Base-by-base conservation (phyloP, 1,140 invertebrate genomes). In the Carposina sasakii region DNA sequence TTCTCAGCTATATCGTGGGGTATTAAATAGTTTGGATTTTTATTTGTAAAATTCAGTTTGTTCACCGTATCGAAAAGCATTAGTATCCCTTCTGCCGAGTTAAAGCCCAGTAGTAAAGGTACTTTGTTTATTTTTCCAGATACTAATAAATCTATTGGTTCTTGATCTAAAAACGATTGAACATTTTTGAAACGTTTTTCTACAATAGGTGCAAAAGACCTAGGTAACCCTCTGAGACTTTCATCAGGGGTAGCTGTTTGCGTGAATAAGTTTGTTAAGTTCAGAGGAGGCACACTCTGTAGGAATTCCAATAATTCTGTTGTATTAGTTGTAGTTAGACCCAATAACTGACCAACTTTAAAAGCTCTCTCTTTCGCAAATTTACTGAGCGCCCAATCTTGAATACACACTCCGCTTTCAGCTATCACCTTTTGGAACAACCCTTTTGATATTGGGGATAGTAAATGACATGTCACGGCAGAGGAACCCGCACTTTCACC, bases 401-500 rank as follows among this genome's bases (percentile, higher is more conserved):
- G 79, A 17, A 91, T 68, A 39, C 88, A 88, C 3, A 87, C 87
- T 13, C 91, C 92, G 77, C 90, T 91, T 76, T 90, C 87, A 13
- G 87, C 74, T 28, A 87, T 87, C 1, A 68, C 79, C 58, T 76
- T 81, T 24, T 83, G 60, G 36, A 87, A 87, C 22, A 88, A 52
- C 5, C 91, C 91, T 81, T 78, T 85, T 0, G 90, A 89, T 60
- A 92, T 81, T 0, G 88, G 85, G 33, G 91, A 92, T n/a, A 92
- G 63, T 87, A 93, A 89, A 52, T 92, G 91, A 58, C 88, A 90
- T 15, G 91, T 90, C 0, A 88, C 89, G 46, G 88, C 89, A 2
- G 86, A 87, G 0, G 90, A 91, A 1, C 92, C 92, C 0, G 91
- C 91, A 56, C 90, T 92, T 66, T 93, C 91, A 0, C 92, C 92